These are phyloP conservation scores for Clarias laeviceps DNA, from an alignment of 2,797 vertebrate genomes.

Conservation along the genomic window DNA sequence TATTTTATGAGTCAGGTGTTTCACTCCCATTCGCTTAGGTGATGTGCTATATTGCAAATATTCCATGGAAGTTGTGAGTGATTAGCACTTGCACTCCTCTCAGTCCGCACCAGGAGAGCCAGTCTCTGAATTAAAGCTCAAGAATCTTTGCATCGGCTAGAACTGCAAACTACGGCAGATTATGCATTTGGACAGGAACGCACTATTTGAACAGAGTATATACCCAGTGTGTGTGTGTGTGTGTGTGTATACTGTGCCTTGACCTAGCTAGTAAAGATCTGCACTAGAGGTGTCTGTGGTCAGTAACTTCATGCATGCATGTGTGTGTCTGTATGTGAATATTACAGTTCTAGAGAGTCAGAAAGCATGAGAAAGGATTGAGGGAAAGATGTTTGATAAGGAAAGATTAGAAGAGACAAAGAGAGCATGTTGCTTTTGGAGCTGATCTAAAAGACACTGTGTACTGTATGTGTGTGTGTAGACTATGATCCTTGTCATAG, in stretches of 20 bases:
- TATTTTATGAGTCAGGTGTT: neutral
- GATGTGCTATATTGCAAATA: constrained; percentile 8
- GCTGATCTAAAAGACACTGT: constrained; percentile 34
- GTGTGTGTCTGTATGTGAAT: neutral
- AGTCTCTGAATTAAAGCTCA: constrained; percentile 12
- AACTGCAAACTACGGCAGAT: constrained; percentile 25
- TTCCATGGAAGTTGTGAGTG: neutral
- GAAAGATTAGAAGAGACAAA: neutral
- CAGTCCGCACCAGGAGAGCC: neutral
- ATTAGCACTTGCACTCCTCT: constrained; percentile 20
- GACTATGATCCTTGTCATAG: constrained; percentile 46
- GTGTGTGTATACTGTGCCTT: neutral
- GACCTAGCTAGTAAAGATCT: neutral
- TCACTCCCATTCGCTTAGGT: neutral
- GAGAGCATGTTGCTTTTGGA: constrained; percentile 9
- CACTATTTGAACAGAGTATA: neutral
- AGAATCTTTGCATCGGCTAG: constrained; percentile 6
- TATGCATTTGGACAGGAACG: neutral
- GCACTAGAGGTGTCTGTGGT: neutral
- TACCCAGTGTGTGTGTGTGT: neutral
- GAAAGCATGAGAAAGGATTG: neutral
- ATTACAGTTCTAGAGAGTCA: neutral
- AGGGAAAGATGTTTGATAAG: constrained; percentile 11
- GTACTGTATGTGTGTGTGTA: neutral
- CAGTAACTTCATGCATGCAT: neutral